These are phyloP conservation scores for Hydriomena furcata DNA, from an alignment of 2,888 invertebrate genomes.

Conservation along the genomic window DNA sequence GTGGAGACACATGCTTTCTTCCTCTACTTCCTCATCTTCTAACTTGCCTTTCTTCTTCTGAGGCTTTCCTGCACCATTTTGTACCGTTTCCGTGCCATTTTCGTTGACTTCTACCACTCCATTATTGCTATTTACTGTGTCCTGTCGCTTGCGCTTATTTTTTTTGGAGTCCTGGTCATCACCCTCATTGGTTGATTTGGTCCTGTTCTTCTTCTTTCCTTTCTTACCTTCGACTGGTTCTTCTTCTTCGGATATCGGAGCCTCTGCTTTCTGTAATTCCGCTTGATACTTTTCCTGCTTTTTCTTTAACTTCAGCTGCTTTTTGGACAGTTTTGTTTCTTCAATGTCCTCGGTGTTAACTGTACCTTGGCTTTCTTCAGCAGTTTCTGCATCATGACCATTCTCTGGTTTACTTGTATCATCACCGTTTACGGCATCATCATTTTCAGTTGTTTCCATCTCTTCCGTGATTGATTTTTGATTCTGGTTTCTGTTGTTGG, in stretches of 20 bases:
- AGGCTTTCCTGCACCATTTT: constrained; percentile 41
- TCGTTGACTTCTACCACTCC: constrained; percentile 35
- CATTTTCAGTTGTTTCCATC: constrained; percentile 20
- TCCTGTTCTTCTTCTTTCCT: constrained; percentile 71
- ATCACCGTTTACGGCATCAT: constrained; percentile 27
- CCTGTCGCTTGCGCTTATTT: constrained; percentile 72
- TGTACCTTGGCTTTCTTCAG: constrained; percentile 37
- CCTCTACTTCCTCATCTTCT: constrained; percentile 56
- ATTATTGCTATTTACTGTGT: constrained; percentile 59
- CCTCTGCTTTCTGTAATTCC: constrained; percentile 66
- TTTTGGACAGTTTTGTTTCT: constrained; percentile 64
- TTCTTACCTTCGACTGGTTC: constrained; percentile 59
- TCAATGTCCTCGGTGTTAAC: constrained; percentile 37
- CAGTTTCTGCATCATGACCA: constrained; percentile 28
- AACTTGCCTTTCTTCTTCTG: constrained; percentile 69
- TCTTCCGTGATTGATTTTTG: constrained; percentile 35
- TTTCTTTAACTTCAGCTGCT: constrained; percentile 76
- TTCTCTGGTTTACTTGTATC: constrained; percentile 29
- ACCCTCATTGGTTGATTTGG: constrained; percentile 52
- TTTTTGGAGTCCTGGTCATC: constrained; percentile 52
- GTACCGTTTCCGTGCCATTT: constrained; percentile 34
- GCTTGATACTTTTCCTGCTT: constrained; percentile 76
- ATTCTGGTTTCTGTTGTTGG: constrained; percentile 52
- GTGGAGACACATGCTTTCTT: constrained; percentile 68
- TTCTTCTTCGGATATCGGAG: constrained; percentile 48